phyloP scores from a whole-genome alignment of 1,140 invertebrate genomes.

The Planococcus citri region DNA sequence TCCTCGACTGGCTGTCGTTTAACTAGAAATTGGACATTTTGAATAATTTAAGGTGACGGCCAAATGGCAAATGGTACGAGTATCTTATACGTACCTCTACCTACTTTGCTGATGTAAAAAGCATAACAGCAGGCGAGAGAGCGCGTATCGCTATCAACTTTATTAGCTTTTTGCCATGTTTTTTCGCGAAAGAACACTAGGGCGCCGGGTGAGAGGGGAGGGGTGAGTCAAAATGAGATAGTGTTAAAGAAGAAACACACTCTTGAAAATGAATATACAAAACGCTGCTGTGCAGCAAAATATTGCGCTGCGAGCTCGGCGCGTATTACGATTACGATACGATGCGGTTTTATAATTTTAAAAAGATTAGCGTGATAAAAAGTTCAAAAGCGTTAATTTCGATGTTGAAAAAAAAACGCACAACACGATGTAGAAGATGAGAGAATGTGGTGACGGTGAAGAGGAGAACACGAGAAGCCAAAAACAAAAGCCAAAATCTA shows the following conservation, averaged over 20 bases:
- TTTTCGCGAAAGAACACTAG: too few species aligned
- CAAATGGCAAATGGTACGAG: neutral
- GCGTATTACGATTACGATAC: too few species aligned
- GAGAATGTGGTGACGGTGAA: too few species aligned
- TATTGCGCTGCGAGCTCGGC: too few species aligned
- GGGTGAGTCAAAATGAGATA: too few species aligned
- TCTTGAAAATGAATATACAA: too few species aligned
- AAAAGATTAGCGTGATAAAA: neutral
- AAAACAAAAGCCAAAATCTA: conserved; percentile 1
- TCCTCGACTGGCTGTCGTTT: neutral
- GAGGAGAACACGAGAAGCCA: neutral
- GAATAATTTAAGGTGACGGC: neutral
- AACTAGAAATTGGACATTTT: neutral
- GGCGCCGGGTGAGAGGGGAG: too few species aligned
- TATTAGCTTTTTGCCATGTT: neutral
- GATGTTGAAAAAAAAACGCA: neutral
- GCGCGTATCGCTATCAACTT: neutral
- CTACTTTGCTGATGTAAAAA: too few species aligned
- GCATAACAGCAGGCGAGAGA: neutral
- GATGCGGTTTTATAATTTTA: neutral
- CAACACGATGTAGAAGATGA: too few species aligned
- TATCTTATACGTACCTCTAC: too few species aligned
- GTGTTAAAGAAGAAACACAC: too few species aligned
- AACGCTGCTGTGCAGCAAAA: too few species aligned
- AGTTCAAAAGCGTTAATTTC: conserved; percentile 1